phyloP scores from a whole-genome alignment of 2,797 vertebrate species.

The Rhynchotus rufescens region DNA sequence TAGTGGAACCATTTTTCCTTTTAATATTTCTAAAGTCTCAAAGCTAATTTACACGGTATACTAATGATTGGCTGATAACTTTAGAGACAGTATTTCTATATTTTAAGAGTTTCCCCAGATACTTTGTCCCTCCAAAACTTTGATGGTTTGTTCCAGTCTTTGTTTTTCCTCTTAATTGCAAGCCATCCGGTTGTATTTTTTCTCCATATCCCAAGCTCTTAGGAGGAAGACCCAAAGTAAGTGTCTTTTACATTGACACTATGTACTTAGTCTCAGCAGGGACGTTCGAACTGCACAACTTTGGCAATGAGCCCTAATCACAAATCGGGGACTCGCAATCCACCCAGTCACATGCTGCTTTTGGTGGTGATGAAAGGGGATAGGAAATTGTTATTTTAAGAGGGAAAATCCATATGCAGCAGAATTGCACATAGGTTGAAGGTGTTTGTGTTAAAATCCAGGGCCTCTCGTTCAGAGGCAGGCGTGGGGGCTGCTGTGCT shows the following conservation, averaged over 20 bases:
- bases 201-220: background rate
- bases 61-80: accelerated
- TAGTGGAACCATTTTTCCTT: too few relatives aligned
- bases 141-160: background rate
- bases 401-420: accelerated
- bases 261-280: background rate
- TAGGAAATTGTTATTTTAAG: background rate
- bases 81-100: background rate
- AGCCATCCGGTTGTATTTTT: accelerated
- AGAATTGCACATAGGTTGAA: accelerated
- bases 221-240: accelerated
- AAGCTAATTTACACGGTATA: background rate
- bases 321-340: accelerated
- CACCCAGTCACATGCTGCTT: accelerated
- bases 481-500: accelerated
- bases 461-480: accelerated
- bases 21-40: background rate
- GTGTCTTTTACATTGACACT: background rate
- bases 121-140: background rate
- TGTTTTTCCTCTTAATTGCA: background rate
- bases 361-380: accelerated
- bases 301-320: background rate
- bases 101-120: background rate
- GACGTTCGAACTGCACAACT: background rate
- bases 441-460: background rate